phyloP scores from a whole-genome alignment of 2,888 invertebrate genomes.

The Nysson spinosus region DNA sequence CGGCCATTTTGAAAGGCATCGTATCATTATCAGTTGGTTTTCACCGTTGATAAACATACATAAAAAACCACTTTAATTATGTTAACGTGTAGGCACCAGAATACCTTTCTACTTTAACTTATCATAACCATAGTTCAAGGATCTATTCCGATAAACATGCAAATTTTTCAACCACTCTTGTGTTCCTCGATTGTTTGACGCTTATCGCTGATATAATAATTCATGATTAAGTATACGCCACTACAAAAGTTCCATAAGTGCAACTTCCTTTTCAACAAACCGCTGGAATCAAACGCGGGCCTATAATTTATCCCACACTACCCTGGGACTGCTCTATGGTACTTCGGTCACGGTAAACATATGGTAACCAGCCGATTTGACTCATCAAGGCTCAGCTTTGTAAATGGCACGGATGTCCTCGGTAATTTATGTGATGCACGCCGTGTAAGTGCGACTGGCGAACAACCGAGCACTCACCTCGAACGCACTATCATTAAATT shows the following conservation, averaged over 20 bases:
- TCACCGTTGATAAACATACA: too few species aligned
- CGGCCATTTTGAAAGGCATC: too few species aligned
- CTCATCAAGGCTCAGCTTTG: conserved; percentile 66
- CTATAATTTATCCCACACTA: conserved; percentile 54
- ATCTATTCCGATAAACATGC: too few species aligned
- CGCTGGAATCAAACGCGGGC: conserved; percentile 48
- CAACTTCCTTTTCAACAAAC: conserved; percentile 33
- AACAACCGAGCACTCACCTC: conserved; percentile 60
- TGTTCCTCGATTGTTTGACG: too few species aligned
- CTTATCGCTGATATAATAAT: too few species aligned
- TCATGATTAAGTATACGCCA: too few species aligned
- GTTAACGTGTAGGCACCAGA: too few species aligned
- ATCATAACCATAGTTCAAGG: too few species aligned
- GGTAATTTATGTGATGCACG: conserved; percentile 65
- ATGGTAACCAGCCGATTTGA: conserved; percentile 65
- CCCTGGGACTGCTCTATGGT: conserved; percentile 33
- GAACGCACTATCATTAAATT: conserved; percentile 65
- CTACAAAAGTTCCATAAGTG: conserved; percentile 37
- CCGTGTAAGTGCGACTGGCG: conserved; percentile 56
- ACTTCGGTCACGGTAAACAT: conserved; percentile 53
- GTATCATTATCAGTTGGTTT: too few species aligned
- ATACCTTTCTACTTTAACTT: too few species aligned
- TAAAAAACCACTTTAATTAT: too few species aligned
- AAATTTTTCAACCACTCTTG: too few species aligned
- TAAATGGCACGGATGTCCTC: conserved; percentile 65